phyloP scores from a whole-genome alignment of 2,888 invertebrate species.

The Eupelmus urozonus region DNA sequence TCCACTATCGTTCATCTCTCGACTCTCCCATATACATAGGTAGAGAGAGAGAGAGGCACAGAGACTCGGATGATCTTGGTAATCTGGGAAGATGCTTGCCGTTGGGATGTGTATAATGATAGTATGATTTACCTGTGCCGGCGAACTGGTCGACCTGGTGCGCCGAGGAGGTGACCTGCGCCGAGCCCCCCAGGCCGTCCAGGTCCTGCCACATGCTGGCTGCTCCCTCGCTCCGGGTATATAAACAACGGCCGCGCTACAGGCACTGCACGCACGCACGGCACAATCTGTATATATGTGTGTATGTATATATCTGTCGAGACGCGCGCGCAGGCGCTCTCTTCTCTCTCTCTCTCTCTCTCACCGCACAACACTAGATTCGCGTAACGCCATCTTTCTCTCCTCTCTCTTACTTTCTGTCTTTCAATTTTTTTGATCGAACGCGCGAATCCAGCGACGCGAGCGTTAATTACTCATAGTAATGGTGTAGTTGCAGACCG shows the following conservation, averaged over 20 bases:
- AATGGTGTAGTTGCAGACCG: not conserved
- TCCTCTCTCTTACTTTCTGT: not conserved
- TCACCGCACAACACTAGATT: not conserved
- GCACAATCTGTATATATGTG: not conserved
- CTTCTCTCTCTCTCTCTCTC: no score
- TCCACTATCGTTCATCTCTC: not conserved
- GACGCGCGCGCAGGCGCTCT: not conserved
- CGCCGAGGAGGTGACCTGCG: conserved; percentile 71
- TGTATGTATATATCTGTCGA: not conserved
- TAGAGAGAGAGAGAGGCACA: no score
- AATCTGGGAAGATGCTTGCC: no score
- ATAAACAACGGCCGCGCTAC: not conserved
- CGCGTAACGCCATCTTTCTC: not conserved
- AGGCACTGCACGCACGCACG: not conserved
- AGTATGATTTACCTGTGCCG: conserved; percentile 70
- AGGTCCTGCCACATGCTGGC: conserved; percentile 75
- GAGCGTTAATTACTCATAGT: not conserved
- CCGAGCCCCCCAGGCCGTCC: conserved; percentile 71
- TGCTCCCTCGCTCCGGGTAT: not conserved
- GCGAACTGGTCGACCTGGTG: conserved; percentile 75
- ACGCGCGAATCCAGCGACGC: not conserved
- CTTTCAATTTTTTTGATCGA: not conserved
- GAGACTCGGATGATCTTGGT: no score
- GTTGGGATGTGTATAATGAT: no score
- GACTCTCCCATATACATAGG: not conserved